phyloP scores from a whole-genome alignment of 2,797 vertebrate species.

The Sorex maritimensis region DNA sequence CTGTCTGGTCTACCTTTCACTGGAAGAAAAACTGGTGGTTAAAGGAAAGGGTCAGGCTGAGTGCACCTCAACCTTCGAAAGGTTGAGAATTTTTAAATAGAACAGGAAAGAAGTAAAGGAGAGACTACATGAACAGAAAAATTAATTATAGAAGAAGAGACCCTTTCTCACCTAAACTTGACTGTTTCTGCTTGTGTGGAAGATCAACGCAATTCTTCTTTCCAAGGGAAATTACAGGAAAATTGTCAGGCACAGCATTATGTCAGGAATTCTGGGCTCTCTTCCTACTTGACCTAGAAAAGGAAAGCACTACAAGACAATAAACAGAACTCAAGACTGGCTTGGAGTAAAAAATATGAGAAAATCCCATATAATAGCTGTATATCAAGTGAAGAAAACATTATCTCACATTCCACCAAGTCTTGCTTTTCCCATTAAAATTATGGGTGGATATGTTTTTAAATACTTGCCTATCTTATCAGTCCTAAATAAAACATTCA shows the following conservation, averaged over 20 bases:
- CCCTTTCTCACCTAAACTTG: not conserved
- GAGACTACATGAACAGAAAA: constrained; percentile 30
- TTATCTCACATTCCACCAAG: constrained; percentile 64
- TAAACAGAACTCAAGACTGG: not conserved
- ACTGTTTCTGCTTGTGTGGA: not conserved
- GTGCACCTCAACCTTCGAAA: no score
- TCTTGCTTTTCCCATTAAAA: constrained; percentile 78
- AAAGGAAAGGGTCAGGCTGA: not conserved
- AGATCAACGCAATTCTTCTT: constrained; percentile 1
- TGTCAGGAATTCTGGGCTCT: constrained; percentile 69
- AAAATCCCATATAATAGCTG: constrained; percentile 40
- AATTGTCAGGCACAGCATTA: not conserved
- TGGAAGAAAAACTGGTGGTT: constrained; percentile 13
- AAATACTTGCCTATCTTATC: constrained; percentile 81
- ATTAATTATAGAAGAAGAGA: constrained; percentile 32
- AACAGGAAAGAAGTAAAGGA: not conserved
- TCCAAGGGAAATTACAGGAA: not conserved
- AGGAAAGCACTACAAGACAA: constrained; percentile 27
- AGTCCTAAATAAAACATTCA: constrained; percentile 77
- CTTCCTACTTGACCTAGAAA: constrained; percentile 31
- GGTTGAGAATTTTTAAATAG: no score
- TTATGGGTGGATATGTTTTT: constrained; percentile 76
- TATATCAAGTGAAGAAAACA: constrained; percentile 48
- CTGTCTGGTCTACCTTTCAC: not conserved
- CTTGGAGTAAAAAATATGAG: constrained; percentile 35